Conservation (phyloP, 2,888 invertebrate species). For the Orchesella flavescens region DNA sequence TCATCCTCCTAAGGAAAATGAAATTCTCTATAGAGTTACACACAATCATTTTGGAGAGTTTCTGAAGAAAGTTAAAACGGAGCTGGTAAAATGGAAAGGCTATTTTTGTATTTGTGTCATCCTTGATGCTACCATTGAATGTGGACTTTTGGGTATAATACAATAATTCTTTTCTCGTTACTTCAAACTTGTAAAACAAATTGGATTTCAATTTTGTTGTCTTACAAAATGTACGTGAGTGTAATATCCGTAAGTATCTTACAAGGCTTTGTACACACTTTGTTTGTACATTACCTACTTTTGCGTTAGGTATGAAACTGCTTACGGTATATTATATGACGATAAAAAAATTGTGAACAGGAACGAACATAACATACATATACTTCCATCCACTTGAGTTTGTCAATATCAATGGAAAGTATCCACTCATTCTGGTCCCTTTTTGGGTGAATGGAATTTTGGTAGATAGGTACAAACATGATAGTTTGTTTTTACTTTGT, state of each 20-base stretch:
- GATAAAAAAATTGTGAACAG: too few relatives aligned
- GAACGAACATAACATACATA: too few relatives aligned
- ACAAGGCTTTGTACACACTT: neutral
- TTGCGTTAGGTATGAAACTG: neutral
- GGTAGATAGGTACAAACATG: neutral
- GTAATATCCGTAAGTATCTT: too few relatives aligned
- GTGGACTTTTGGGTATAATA: neutral
- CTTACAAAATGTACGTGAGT: neutral
- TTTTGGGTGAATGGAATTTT: neutral
- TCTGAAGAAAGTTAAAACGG: too few relatives aligned
- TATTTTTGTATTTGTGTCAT: too few relatives aligned
- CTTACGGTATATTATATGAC: too few relatives aligned
- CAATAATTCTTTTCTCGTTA: neutral
- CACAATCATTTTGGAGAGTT: too few relatives aligned
- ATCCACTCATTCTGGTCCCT: neutral
- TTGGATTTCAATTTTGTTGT: slow-evolving; percentile 12
- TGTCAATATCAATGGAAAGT: slow-evolving; percentile 2
- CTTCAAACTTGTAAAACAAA: neutral
- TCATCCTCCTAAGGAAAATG: too few relatives aligned
- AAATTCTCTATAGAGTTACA: too few relatives aligned
- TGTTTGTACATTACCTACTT: neutral
- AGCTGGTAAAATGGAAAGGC: too few relatives aligned
- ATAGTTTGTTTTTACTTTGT: neutral
- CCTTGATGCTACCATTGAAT: too few relatives aligned
- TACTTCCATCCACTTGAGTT: neutral